Conservation (phyloP, 2,888 invertebrate genomes). For the Bursaphelenchus okinawaensis region DNA sequence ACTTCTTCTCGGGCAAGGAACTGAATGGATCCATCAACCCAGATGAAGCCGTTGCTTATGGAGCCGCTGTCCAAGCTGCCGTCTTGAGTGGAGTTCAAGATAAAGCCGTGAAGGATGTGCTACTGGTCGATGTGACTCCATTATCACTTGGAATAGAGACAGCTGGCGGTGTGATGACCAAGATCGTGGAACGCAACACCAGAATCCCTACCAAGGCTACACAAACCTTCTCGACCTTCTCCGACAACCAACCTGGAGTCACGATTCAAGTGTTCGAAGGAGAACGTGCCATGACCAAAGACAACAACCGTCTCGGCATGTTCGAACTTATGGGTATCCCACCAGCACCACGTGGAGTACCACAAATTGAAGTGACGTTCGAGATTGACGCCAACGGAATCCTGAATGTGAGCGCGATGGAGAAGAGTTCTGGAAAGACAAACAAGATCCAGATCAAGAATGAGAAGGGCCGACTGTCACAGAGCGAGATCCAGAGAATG, state of each 20-base stretch:
- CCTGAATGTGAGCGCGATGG: conserved; percentile 47
- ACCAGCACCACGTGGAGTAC: conserved; percentile 80
- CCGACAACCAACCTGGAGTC: conserved; percentile 84
- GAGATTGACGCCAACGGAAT: conserved; percentile 59
- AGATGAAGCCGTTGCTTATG: conserved; percentile 96
- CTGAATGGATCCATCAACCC: conserved; percentile 70
- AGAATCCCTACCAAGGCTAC: conserved; percentile 58
- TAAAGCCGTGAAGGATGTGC: conserved; percentile 74
- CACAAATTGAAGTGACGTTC: conserved; percentile 63
- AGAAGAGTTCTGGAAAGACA: conserved; percentile 52
- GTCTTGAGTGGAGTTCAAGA: conserved; percentile 62
- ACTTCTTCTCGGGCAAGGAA: conserved; percentile 80
- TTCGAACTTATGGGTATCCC: conserved; percentile 94
- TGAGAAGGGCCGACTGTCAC: conserved; percentile 74
- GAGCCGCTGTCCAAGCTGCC: conserved; percentile 91
- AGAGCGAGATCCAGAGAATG: conserved; percentile 78
- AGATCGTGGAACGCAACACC: conserved; percentile 70
- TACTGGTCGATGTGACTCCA: conserved; percentile 84
- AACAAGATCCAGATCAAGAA: conserved; percentile 48
- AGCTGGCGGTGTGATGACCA: conserved; percentile 87
- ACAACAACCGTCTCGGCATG: conserved; percentile 84
- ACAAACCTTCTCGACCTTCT: conserved; percentile 75
- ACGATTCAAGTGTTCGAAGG: conserved; percentile 65
- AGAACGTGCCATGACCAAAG: conserved; percentile 68
- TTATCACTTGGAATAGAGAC: conserved; percentile 72